Evolutionary conservation across 2,113 vertebrate species (phyloP).

Genomic region (Holacanthus passer): DNA sequence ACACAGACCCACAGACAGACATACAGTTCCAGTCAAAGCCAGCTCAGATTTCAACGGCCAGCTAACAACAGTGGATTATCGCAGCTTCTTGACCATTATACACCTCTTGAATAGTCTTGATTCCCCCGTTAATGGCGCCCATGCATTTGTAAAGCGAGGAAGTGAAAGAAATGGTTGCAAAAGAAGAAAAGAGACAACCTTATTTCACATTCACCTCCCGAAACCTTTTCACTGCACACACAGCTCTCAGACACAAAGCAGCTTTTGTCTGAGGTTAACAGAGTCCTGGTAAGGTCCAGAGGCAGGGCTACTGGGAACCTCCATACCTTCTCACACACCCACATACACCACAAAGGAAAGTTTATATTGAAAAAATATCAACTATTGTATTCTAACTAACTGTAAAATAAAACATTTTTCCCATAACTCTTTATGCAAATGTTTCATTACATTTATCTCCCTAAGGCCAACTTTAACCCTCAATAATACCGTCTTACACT

Average conservation of each 20-base stretch:
- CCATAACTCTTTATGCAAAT: not conserved
- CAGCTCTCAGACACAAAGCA: constrained; percentile 69
- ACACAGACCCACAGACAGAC: constrained; percentile 46
- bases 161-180: constrained; percentile 67
- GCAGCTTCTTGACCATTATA: constrained; percentile 72
- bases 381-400: not conserved
- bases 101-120: constrained; percentile 67
- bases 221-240: constrained; percentile 71
- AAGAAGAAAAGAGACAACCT: constrained; percentile 69
- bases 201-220: constrained; percentile 76
- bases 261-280: constrained; percentile 77
- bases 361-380: not conserved
- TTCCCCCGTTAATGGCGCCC: constrained; percentile 60
- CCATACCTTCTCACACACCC: constrained; percentile 2
- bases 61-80: constrained; percentile 74
- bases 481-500: not conserved
- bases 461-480: not conserved
- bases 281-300: constrained; percentile 55
- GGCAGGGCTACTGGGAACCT: constrained; percentile 47
- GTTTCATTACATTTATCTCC: not conserved
- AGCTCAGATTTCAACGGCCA: constrained; percentile 65
- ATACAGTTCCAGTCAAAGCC: constrained; percentile 54
- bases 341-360: not conserved
- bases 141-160: constrained; percentile 73
- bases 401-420: not conserved